Percentiles rank a stretch among this genome's conserved stretches.
These are phyloP conservation scores for Spea bombifrons DNA, from an alignment of 2,113 vertebrate species.

Conservation along the genomic window DNA sequence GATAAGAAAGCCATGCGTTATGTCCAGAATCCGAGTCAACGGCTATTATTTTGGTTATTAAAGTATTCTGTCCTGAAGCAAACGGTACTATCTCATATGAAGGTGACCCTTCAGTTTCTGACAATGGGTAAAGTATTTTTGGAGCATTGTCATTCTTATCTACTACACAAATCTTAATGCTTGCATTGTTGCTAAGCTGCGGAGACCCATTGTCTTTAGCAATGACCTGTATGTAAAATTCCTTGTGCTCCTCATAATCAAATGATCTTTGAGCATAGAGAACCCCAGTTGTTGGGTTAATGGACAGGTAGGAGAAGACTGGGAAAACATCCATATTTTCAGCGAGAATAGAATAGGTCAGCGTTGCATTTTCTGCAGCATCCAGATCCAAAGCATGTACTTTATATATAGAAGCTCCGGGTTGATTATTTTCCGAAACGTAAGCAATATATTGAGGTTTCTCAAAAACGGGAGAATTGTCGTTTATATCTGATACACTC, in stretches of 20 bases:
- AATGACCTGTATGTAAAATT: constrained; percentile 55
- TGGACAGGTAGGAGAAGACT: constrained; percentile 54
- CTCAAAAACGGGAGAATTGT: constrained; percentile 54
- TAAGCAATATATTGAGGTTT: constrained; percentile 47
- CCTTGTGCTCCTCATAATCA: constrained; percentile 62
- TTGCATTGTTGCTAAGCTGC: constrained; percentile 33
- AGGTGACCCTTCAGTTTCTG: constrained; percentile 47
- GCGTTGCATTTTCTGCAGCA: constrained; percentile 17
- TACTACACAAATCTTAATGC: constrained; percentile 45
- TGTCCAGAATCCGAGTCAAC: constrained; percentile 68
- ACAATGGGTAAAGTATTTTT: constrained; percentile 34
- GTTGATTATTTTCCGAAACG: constrained; percentile 59
- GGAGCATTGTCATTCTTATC: constrained; percentile 56
- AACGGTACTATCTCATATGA: constrained; percentile 59
- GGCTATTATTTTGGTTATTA: constrained; percentile 67
- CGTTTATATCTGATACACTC: constrained; percentile 57
- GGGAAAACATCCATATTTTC: constrained; percentile 22
- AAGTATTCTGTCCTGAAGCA: constrained; percentile 60
- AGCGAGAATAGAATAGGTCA: constrained; percentile 30
- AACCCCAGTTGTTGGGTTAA: constrained; percentile 59
- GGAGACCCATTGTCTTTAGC: constrained; percentile 62
- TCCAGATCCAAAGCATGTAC: constrained; percentile 41
- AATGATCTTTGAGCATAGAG: constrained; percentile 59
- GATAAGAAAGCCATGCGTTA: constrained; percentile 69
- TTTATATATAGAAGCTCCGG: constrained; percentile 49